Evolutionary conservation across 2,888 invertebrate genomes (phyloP).

Genomic region (Lepeophtheirus nordmannii): DNA sequence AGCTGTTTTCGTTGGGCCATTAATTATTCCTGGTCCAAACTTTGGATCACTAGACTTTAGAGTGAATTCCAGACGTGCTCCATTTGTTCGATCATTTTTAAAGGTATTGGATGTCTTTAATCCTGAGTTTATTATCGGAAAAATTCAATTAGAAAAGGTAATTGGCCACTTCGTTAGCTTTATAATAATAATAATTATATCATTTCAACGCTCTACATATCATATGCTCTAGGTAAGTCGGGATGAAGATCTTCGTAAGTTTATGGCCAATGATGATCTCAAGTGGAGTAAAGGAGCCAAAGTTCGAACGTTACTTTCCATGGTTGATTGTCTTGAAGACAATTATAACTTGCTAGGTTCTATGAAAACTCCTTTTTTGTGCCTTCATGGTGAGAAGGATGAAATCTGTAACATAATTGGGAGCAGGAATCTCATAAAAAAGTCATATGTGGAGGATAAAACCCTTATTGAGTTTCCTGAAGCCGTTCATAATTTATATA

Average conservation of each 20-base stretch:
- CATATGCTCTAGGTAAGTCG: slow-evolving; percentile 33
- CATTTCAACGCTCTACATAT: background rate
- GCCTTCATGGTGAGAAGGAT: slow-evolving; percentile 34
- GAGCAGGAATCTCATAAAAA: slow-evolving; percentile 27
- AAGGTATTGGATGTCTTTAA: background rate
- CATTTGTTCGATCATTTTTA: background rate
- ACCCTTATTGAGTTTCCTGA: slow-evolving; percentile 26
- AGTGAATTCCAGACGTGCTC: background rate
- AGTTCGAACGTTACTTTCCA: slow-evolving; percentile 26
- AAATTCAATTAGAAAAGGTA: background rate
- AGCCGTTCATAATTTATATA: slow-evolving; percentile 28
- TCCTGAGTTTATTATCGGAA: background rate
- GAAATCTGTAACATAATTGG: slow-evolving; percentile 33
- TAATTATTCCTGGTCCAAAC: slow-evolving; percentile 31
- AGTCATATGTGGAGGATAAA: slow-evolving; percentile 8
- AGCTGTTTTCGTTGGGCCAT: slow-evolving; percentile 34
- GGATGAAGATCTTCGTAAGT: slow-evolving; percentile 32
- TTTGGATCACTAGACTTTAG: background rate
- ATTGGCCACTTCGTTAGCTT: slow-evolving; percentile 30
- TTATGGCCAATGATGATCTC: slow-evolving; percentile 34
- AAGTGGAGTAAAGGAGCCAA: slow-evolving; percentile 27
- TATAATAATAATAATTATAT: background rate
- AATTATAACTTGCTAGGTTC: slow-evolving; percentile 30
- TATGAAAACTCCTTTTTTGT: slow-evolving; percentile 33
- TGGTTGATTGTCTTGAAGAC: slow-evolving; percentile 27